Evolutionary conservation across 2,113 vertebrate species (phyloP).

Genomic region (Nesogale talazaci): DNA sequence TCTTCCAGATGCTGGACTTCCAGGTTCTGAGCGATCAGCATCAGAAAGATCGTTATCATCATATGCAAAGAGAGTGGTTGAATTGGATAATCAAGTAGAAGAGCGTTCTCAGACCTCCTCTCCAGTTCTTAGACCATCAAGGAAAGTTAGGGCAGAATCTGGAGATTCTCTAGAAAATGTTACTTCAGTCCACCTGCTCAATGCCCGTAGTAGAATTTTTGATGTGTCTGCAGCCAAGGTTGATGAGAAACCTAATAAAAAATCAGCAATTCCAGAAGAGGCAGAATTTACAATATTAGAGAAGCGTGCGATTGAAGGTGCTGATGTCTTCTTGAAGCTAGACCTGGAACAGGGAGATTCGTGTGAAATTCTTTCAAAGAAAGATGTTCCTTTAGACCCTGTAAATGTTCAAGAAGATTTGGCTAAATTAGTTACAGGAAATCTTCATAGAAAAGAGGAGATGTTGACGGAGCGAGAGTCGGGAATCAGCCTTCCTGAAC

Average conservation of each 20-base stretch:
- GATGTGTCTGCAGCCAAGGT: conserved; percentile 55
- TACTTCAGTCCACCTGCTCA: conserved; percentile 63
- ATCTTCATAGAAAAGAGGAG: conserved; percentile 70
- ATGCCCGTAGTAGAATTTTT: conserved; percentile 54
- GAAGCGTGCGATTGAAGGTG: conserved; percentile 73
- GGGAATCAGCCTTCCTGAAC: conserved; percentile 62
- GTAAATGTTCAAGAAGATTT: conserved; percentile 71
- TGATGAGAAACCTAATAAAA: conserved; percentile 78
- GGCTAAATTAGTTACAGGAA: conserved; percentile 54
- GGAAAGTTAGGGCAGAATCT: conserved; percentile 82
- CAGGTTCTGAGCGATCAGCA: conserved; percentile 78
- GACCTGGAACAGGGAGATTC: conserved; percentile 79
- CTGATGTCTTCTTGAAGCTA: conserved; percentile 81
- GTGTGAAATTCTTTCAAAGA: conserved; percentile 70
- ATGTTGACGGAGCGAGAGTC: conserved; percentile 44
- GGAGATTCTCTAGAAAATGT: conserved; percentile 80
- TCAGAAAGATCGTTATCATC: conserved; percentile 83
- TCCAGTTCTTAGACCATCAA: conserved; percentile 79
- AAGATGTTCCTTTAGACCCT: conserved; percentile 69
- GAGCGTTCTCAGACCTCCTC: conserved; percentile 79
- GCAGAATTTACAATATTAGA: conserved; percentile 83
- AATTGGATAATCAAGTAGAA: conserved; percentile 79
- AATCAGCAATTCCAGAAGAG: conserved; percentile 89
- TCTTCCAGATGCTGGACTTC: conserved; percentile 79
- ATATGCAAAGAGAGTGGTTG: conserved; percentile 81